Percentiles rank a stretch among this genome's conserved stretches.
Evolutionary conservation across 2,113 vertebrate genomes (phyloP).

Genomic region (Mastomys natalensis): DNA sequence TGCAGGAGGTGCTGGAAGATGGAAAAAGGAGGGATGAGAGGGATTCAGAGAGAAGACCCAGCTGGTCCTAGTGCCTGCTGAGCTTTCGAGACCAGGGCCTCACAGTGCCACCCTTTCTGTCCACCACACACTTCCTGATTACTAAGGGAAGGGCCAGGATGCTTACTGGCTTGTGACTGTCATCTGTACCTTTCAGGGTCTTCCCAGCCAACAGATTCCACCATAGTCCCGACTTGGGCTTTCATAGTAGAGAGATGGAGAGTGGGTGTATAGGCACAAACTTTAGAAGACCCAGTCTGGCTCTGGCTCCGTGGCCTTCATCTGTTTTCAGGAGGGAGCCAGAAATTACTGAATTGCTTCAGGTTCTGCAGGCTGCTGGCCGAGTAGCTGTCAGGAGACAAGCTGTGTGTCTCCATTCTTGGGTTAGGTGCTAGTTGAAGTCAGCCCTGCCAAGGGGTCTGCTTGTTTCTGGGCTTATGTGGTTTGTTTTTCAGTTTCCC

Average conservation of each 20-base stretch:
- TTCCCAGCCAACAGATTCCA: not conserved
- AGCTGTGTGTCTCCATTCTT: not conserved
- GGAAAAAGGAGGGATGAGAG: not conserved
- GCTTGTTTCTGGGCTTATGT: slow-evolving; percentile 20
- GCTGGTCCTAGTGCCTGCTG: not conserved
- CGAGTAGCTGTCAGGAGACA: not conserved
- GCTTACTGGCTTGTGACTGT: not conserved
- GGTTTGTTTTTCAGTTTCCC: slow-evolving; percentile 57
- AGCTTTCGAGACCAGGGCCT: not conserved
- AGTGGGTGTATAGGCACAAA: not conserved
- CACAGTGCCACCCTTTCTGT: not conserved
- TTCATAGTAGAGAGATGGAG: not conserved
- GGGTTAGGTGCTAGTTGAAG: not conserved
- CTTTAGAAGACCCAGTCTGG: not conserved
- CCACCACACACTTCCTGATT: not conserved
- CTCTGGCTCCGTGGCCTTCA: not conserved
- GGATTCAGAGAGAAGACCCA: slow-evolving; percentile 45
- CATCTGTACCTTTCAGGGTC: not conserved
- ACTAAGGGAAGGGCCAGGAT: not conserved
- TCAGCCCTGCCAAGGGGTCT: slow-evolving; percentile 7
- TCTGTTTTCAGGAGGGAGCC: not conserved
- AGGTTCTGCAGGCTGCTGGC: not conserved
- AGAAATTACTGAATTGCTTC: not conserved
- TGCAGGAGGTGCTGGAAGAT: not conserved
- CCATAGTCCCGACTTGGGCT: not conserved